Base-by-base conservation (phyloP, 2,113 vertebrate species). In the Salvelinus sp. region DNA sequence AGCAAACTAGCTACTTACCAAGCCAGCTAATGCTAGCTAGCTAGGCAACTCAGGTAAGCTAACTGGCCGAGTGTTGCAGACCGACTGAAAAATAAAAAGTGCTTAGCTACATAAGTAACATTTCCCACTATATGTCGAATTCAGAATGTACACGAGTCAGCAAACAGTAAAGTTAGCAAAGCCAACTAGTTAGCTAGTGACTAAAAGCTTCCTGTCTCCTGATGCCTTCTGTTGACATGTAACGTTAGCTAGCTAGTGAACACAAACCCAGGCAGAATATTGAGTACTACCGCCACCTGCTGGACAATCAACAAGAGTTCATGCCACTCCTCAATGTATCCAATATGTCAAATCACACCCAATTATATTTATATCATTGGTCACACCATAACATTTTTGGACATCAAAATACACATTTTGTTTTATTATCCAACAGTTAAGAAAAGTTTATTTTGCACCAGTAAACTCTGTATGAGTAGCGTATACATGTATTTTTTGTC, bases 11-110 rank as follows among this genome's bases (percentile, higher is more conserved):
- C 25, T 66, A 66, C 27, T 66, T 66, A 66, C 64, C 64, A 30
- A 66, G 64, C 27, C 64, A 66, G 27, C 27, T 66, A 27, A 30
- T 30, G 14, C 27, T 66, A 66, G 27, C 64, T 66, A 66, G 64
- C 25, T 2, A 66, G 14, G 64, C 64, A 30, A 14, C n/a, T 28
- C 64, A 1, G 0, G 25, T 23, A 16, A 27, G 64, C 16, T 65
- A 14, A 23, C 63, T 65, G 23, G 23, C 64, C 30, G 25, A 25
- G 62, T 23, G 14, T 22, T 64, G 3, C 10, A 65, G 28, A 18
- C 6, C 14, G 20, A 33, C 27, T 68, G 28, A 33, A 68, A 68
- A 16, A 68, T 27, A 68, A 33, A 14, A 67, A 18, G 13, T 27
- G 23, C 30, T 28, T 68, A 33, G 18, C 18, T 12, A 38, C 28